Base-by-base conservation (phyloP, 2,888 invertebrate genomes). In the Harmothoe impar region DNA sequence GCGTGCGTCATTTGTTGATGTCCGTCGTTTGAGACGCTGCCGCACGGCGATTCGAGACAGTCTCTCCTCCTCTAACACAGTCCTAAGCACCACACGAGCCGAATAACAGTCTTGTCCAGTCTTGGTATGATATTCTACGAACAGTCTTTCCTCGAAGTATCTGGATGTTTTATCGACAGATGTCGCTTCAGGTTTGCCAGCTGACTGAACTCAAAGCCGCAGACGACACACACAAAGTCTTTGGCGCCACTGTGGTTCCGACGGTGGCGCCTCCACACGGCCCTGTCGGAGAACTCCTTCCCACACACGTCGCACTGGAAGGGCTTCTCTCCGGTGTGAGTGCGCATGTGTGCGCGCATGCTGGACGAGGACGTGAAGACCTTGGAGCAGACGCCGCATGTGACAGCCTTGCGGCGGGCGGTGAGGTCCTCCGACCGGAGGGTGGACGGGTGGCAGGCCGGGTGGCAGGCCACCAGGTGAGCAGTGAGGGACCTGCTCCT, bases 261-360 rank as follows among this genome's bases (percentile, higher is more conserved):
- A 20, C 25, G 81, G 43, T 81, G 81, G 81, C 81, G 81, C 81
- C 81, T 33, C 81, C 81, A 81, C 81, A 81, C 81, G 81, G 81
- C 33, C 0, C 81, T 12, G 81, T 81, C 81, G 43, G 35, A 1
- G 35, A 81, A 81, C 81, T 12, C 20, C 81, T 81, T 43, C 10
- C 43, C 81, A 35, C 81, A 81, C 10, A 33, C 43, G 35, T 20
- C 81, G 81, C 81, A 81, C 43, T 1, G 23, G 81, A 35, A 81
- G 23, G 81, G 81, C 33, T n/a, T 33, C 43, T 81, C 81, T 10
- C 81, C 81, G 7, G 81, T 35, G 43, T 81, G 81, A 5, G 35
- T 35, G 81, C 81, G 81, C 81, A 43, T 20, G 43, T 81, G 81
- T 17, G 43, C 20, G 81, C 35, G 33, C 35, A 81, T 33, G 35